Percentiles rank a stretch among this genome's conserved stretches.
These are phyloP conservation scores for Pseudomyrmex gracilis DNA, from an alignment of 1,140 invertebrate genomes.

Conservation along the genomic window DNA sequence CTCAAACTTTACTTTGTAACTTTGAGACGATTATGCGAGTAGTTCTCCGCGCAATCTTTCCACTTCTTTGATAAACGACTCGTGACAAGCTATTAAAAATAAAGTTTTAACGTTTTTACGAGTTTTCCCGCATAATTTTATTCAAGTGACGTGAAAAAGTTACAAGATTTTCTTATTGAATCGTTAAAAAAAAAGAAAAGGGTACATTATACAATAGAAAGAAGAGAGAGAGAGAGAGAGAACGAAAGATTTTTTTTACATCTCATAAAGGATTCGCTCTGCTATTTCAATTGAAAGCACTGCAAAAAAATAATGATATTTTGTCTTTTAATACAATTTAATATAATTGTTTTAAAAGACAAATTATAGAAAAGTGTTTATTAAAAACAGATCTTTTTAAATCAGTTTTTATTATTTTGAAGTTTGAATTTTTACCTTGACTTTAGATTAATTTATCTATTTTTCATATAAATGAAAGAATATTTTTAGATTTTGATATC, in stretches of 20 bases:
- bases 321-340: too few relatives aligned
- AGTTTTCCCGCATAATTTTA: neutral
- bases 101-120: neutral
- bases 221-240: neutral
- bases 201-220: neutral
- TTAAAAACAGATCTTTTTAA: neutral
- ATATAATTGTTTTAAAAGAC: neutral
- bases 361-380: neutral
- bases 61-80: slow-evolving; percentile 22
- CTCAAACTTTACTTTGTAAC: slow-evolving; percentile 1
- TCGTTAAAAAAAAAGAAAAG: neutral
- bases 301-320: too few relatives aligned
- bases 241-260: too few relatives aligned
- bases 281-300: too few relatives aligned
- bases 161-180: neutral
- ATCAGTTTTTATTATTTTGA: neutral
- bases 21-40: neutral
- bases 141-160: neutral
- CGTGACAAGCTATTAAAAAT: slow-evolving; percentile 16
- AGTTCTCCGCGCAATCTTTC: neutral
- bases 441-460: neutral
- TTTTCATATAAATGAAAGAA: neutral
- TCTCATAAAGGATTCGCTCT: too few relatives aligned
- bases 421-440: neutral
- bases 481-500: neutral